Base-by-base conservation (phyloP, 2,113 vertebrate genomes). In the Planiliza haematocheilus region DNA sequence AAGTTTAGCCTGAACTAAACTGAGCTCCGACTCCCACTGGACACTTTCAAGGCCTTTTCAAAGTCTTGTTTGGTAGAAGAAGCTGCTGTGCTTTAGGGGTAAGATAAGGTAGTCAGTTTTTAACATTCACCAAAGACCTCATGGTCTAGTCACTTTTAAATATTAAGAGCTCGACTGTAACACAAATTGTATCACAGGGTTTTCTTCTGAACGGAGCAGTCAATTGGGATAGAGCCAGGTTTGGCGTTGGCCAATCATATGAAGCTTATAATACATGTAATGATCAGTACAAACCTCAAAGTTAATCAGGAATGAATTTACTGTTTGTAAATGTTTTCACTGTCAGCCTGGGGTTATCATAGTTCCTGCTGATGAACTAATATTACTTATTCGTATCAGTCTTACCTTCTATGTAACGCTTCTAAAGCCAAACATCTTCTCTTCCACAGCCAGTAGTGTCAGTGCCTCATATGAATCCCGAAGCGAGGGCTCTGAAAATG, bases 1-100 rank as follows among this genome's bases (percentile, higher is more conserved):
- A 70, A 76, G 71, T 68, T 76, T 42, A 68, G 10, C 46, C 20
- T 17, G 20, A 57, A 51, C 24, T 45, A 48, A 53, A 48, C 34
- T 16, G 8, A 38, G 13, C 41, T 55, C 4, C 4, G 21, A 7
- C 21, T 21, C 0, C 59, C 30, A 21, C 45, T 41, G 17, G n/a
- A 49, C 17, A 48, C 30, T 20, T 34, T 61, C 4, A 61, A 66
- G 13, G 10, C 17, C 18, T 52, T 38, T 2, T 17, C 7, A 48
- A 13, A 7, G 60, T 20, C n/a, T 13, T 49, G 46, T 38, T 21
- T 39, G 42, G 9, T 10, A 14, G 17, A 63, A 14, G 24, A 10
- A 37, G 34, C 24, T 5, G 24, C 24, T 5, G 24, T 5, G 24
- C 24, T 30, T 30, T 5, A 30, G 24, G 24, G 24, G 3, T 5